These are phyloP conservation scores for Eupithecia insigniata DNA, from an alignment of 2,888 invertebrate species.

Conservation along the genomic window DNA sequence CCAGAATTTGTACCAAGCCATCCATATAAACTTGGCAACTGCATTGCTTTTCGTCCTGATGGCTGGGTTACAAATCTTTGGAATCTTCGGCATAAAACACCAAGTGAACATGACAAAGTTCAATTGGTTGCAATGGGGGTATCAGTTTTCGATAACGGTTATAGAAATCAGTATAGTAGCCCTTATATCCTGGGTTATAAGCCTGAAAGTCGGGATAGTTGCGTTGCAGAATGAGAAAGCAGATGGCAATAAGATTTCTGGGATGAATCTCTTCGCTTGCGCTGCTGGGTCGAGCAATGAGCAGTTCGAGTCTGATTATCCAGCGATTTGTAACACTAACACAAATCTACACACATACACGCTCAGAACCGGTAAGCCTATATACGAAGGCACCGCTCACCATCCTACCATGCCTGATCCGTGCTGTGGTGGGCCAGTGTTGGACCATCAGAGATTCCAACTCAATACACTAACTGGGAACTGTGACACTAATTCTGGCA, in stretches of 20 bases:
- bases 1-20: constrained; percentile 93
- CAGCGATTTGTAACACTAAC: constrained; percentile 93
- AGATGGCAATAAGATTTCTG: constrained; percentile 86
- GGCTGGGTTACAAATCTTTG: constrained; percentile 93
- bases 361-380: constrained; percentile 89
- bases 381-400: constrained; percentile 86
- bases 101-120: constrained; percentile 86
- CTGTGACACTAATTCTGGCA: constrained; percentile 86
- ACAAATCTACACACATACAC: constrained; percentile 94
- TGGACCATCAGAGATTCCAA: constrained; percentile 79
- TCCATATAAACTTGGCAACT: constrained; percentile 94
- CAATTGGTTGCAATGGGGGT: constrained; percentile 96
- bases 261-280: constrained; percentile 92
- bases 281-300: constrained; percentile 93
- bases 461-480: constrained; percentile 82
- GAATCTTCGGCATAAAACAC: constrained; percentile 79
- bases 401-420: constrained; percentile 74
- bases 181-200: constrained; percentile 93
- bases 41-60: constrained; percentile 92
- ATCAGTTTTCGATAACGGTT: constrained; percentile 92
- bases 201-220: constrained; percentile 85
- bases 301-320: constrained; percentile 92
- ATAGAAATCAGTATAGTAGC: constrained; percentile 95
- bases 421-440: constrained; percentile 73
- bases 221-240: constrained; percentile 89